Evolutionary conservation across 2,797 vertebrate species (phyloP), one percentile per base, ranked within the genome.

Genomic region (Fringilla coelebs): DNA sequence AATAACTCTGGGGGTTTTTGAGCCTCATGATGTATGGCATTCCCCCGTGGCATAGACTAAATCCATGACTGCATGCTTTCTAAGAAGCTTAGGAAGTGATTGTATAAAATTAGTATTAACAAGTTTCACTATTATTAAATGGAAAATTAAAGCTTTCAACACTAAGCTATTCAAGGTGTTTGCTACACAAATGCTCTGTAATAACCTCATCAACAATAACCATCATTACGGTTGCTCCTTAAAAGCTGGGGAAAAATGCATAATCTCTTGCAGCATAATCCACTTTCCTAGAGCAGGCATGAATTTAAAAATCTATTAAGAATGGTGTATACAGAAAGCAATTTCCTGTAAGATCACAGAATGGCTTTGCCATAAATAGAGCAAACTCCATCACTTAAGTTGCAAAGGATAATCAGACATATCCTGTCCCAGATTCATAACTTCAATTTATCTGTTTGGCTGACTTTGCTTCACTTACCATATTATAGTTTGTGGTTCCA

Each of bases 81-180:
- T 97, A 97, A 96, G 96, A 94, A 96, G 96, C 96, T 96, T 97
- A 96, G 95, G 95, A 96, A 96, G 89, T 95, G 95, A 95, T 96
- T 96, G 94, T 96, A 94, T 96, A 95, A 96, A 97, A 97, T 97
- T 94, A 94, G 91, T 96, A 94, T 96, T 96, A 94, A 96, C 93
- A 90, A 93, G 96, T 97, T 97, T 95, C 94, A 94, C 94, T 96
- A 91, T 95, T 97, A 96, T 97, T 97, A 97, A 94, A 96, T 83
- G 88, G 88, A 94, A 96, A 96, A 96, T 97, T 96, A 95, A 95
- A 95, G 94, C 96, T 94, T 94, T 92, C 91, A 85, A 92, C 93
- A 89, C 85, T 89, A 90, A 94, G 72, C 88, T 94, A 34, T 93
- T 94, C 96, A 94, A 90, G 86, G 93, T 93, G 93, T 77, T 91